Evolutionary conservation across 2,797 vertebrate species (phyloP), one percentile per base, ranked within the genome.

Genomic region (Amblyraja radiata): DNA sequence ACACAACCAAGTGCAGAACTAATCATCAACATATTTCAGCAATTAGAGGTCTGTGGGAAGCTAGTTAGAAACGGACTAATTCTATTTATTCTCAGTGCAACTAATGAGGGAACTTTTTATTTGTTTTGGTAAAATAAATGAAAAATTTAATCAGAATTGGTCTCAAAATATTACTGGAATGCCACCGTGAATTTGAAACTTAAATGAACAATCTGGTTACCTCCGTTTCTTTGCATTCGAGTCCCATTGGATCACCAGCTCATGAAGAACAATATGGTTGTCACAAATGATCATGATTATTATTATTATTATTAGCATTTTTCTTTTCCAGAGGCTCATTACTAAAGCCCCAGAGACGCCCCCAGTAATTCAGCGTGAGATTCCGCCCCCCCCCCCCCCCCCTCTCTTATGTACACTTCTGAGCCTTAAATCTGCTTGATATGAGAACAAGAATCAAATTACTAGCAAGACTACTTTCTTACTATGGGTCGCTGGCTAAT

Each of bases 181-280:
- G 28, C 63, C 84, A 16, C 84, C 18, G n/a, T 32, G 13, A 65
- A n/a, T 88, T 65, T 32, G 65, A 32, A 68, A n/a, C 8, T 65
- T 65, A 65, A 68, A n/a, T 88, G 61, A 88, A 88, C 63, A 68
- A 88, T 88, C 84, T 36, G 68, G 36, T 68, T 88, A 68, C n/a
- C n/a, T 88, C 16, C 21, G 65, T 65, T 63, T 65, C 14, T 21
- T 88, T 18, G 16, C 10, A 6, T 65, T 88, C 36, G n/a, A 32
- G 63, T 88, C 61, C 61, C 84, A 36, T 18, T 88, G 61, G 84
- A 88, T 88, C 61, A 65, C 84, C n/a, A 7, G 21, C 68, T 88
- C 84, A 65, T 21, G n/a, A 88, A 88, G n/a, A 25, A 32, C 28
- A 61, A 25, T 65, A 32, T 1, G 83, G 83, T 61, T 86, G 83